Base-by-base conservation (phyloP, 2,888 invertebrate species). In the Hartigia nigra region DNA sequence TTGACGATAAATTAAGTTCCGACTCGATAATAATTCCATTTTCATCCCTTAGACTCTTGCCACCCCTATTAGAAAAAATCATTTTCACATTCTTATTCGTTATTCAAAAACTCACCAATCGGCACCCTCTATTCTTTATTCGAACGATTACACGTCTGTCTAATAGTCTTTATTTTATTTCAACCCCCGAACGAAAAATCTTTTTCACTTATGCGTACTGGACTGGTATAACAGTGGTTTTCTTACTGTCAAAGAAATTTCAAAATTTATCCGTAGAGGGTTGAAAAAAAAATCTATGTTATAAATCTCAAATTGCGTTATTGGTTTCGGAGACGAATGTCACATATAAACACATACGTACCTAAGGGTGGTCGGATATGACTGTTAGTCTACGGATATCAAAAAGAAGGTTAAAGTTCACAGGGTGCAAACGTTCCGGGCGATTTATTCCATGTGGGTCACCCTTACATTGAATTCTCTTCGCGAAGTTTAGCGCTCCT, bases 381-480 rank as follows among this genome's bases (percentile, higher is more conserved):
- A 23, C 55, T 23, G 55, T 55, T 55, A 55, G 5, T 4, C 23
- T 9, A 55, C 23, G 55, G 23, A 55, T 55, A 55, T 55, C 55
- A 23, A 5, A 9, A 23, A 55, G 55, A 55, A 55, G 55, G 55
- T 55, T 23, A 55, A 55, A 55, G 55, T 55, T 55, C 23, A 55
- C 23, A 23, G 31, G 31, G 72, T 34, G 72, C 72, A 14, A 34
- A n/a, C 12, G 32, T 72, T 72, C 31, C 72, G 32, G 31, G 23
- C 72, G 72, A 72, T 72, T 72, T 72, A 72, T 72, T 32, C 34
- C 72, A 12, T 12, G 31, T 9, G 72, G 72, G 32, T 72, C 72
- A 72, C 72, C 72, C 2, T 72, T 72, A 72, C 31, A 14, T 31
- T 72, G 72, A 72, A 72, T 72, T 34, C 72, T 5, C 72, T 31